Base-by-base conservation (phyloP, 92 coral and sea anemone species). In the Heteractis magnifica region DNA sequence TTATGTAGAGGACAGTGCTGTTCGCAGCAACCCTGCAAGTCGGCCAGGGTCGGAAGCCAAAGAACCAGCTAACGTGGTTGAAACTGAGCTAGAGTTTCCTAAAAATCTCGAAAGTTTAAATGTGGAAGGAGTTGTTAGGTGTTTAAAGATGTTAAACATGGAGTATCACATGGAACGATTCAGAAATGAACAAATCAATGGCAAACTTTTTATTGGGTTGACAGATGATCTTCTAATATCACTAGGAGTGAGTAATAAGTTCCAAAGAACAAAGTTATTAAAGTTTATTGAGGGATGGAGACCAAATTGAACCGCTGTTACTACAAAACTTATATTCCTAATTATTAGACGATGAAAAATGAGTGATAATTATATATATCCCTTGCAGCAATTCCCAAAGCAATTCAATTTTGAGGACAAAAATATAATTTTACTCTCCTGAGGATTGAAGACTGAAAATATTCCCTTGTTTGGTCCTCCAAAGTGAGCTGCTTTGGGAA, bases 271-370 rank as follows among this genome's bases (percentile, higher is more conserved):
- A 16, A 88, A 79, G 51, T 12, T 88, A 16, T 56, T 72, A 26
- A 83, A 72, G 60, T 88, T 88, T 73, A 83, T 87, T 12, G 74
- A 41, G 3, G 87, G 90, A 71, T 87, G 90, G 90, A 87, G 90
- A 77, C 90, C 90, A 2, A 60, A 19, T 18, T 10, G 5, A 20
- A 49, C 18, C n/a, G 13, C 70, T 62, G 5, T 34, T 34, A 34
- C 44, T 3, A 62, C 26, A n/a, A n/a, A 62, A 62, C 0, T n/a
- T 13, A 4, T 16, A 59, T 59, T 13, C 16, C 18, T 13, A 59
- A 13, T 5, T 5, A 9, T 3, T 18, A 3, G 70, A 62, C 7
- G 3, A 18, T 16, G 44, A 34, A 34, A 34, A 34, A 1, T 34
- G 2, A 34, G 44, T 34, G 44, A 34, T 0, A 34, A 34, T 34